Percentiles rank a stretch among this genome's conserved stretches.
phyloP scores from a whole-genome alignment of 2,888 invertebrate species.

The Calliopum simillimum region DNA sequence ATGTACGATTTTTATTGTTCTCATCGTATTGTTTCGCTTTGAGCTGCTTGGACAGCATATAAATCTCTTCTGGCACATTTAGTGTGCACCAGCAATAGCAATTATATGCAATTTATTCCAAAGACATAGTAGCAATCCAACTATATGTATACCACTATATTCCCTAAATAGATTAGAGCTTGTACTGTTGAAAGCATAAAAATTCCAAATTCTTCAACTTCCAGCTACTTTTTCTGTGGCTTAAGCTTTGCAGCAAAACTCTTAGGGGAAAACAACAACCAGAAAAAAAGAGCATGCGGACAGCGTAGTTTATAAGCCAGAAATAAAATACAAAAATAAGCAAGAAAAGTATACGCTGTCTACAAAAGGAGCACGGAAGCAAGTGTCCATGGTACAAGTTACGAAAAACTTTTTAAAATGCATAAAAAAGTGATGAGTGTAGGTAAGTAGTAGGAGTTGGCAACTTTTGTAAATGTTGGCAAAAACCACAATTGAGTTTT shows the following conservation, averaged over 20 bases:
- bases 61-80: conserved; percentile 63
- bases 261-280: conserved; percentile 21
- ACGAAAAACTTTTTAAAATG: conserved; percentile 23
- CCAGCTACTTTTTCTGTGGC: too few relatives aligned
- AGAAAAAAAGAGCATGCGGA: background rate
- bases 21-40: too few relatives aligned
- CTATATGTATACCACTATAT: too few relatives aligned
- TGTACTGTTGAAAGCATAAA: conserved; percentile 12
- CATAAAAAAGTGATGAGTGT: background rate
- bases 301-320: conserved; percentile 21
- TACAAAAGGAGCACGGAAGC: background rate
- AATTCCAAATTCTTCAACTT: conserved; percentile 19
- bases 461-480: background rate
- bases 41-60: conserved; percentile 43
- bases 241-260: background rate
- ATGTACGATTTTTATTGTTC: conserved; percentile 32
- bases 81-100: conserved; percentile 52
- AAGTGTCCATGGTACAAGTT: conserved; percentile 18
- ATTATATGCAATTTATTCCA: conserved; percentile 52
- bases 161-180: too few relatives aligned
- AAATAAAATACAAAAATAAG: background rate
- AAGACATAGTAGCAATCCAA: conserved; percentile 11
- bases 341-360: background rate
- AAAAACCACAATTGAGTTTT: conserved; percentile 27
- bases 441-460: background rate